These are phyloP conservation scores for Nebria ingens DNA, from an alignment of 1,140 invertebrate species.

Conservation along the genomic window DNA sequence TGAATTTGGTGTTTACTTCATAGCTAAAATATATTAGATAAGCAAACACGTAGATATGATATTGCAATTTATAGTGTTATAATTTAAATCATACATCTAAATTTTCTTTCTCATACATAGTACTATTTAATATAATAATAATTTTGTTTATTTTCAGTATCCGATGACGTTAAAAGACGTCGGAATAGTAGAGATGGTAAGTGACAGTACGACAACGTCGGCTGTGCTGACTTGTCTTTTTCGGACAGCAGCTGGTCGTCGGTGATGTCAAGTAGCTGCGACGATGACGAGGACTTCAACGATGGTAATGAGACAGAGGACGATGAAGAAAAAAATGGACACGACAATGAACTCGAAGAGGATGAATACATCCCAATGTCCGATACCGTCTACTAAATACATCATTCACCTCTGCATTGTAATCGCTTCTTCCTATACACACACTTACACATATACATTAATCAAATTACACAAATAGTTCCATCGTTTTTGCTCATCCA, in stretches of 20 bases:
- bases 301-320: neutral
- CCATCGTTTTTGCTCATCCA: too few species aligned
- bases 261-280: neutral
- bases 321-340: neutral
- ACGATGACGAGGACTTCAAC: neutral
- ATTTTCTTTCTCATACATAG: neutral
- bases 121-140: neutral
- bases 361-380: neutral
- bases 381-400: neutral
- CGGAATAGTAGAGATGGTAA: constrained; percentile 10
- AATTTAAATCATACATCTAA: neutral
- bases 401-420: too few species aligned
- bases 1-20: too few species aligned
- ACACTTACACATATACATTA: too few species aligned
- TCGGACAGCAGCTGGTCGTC: neutral
- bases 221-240: too few species aligned
- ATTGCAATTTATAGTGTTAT: neutral
- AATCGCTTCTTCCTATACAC: too few species aligned
- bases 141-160: neutral
- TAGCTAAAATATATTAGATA: too few species aligned
- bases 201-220: constrained; percentile 11
- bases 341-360: neutral
- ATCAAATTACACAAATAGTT: too few species aligned
- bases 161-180: neutral
- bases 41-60: too few species aligned